A percentile compares a stretch with the other conserved stretches of the same genome.
Conservation (phyloP, 1,140 invertebrate genomes). For the Leptinotarsa defecta region DNA sequence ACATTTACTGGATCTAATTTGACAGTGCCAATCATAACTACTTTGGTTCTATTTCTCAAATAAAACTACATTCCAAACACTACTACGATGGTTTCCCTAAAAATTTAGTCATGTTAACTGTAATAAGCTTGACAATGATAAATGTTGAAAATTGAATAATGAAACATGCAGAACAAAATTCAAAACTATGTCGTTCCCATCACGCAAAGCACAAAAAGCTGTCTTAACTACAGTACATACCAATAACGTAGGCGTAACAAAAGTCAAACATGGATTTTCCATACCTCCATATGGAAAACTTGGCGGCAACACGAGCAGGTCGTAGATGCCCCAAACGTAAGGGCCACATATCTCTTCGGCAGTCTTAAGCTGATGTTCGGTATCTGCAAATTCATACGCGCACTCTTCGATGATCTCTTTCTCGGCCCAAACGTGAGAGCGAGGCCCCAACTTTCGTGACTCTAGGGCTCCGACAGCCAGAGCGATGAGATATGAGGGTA, state of each 20-base stretch:
- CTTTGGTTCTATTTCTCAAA: no score
- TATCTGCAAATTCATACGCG: constrained; percentile 87
- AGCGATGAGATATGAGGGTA: constrained; percentile 81
- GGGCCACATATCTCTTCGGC: constrained; percentile 82
- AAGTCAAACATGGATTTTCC: constrained; percentile 97
- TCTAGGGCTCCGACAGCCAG: constrained; percentile 86
- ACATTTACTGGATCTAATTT: no score
- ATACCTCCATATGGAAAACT: constrained; percentile 95
- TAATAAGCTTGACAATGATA: no score
- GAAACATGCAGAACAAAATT: not conserved
- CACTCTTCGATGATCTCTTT: constrained; percentile 81
- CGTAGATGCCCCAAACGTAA: constrained; percentile 87
- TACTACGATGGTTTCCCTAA: no score
- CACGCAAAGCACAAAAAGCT: not conserved
- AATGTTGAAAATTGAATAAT: not conserved
- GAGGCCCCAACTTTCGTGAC: constrained; percentile 74
- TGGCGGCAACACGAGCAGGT: constrained; percentile 89
- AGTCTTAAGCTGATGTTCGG: constrained; percentile 79
- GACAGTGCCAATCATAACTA: no score
- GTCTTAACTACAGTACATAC: constrained; percentile 54
- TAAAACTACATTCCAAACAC: no score
- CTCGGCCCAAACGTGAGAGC: constrained; percentile 87
- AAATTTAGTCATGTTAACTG: no score
- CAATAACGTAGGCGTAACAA: constrained; percentile 88
- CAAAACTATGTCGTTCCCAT: not conserved